Conservation (phyloP, 2,888 invertebrate genomes). For the Apamea anceps region DNA sequence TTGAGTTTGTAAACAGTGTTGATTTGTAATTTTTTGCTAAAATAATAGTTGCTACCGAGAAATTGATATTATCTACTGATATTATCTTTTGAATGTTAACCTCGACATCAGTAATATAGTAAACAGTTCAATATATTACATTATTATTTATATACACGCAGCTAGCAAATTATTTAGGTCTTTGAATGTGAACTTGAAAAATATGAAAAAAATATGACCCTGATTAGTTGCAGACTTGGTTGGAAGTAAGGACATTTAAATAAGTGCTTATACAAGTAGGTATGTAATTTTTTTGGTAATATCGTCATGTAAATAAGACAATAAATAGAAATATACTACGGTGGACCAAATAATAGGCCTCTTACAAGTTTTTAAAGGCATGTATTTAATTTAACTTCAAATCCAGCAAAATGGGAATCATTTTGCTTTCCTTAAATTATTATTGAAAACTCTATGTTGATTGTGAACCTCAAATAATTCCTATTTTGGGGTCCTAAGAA, state of each 20-base stretch:
- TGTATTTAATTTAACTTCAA: background rate
- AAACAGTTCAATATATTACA: slow-evolving; percentile 1
- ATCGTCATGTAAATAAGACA: background rate
- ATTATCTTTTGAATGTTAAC: background rate
- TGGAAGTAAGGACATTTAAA: background rate
- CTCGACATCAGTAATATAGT: background rate
- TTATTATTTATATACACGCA: background rate
- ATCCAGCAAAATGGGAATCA: background rate
- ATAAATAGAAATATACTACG: background rate
- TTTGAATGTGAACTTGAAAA: background rate
- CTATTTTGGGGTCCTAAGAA: background rate
- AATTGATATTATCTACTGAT: slow-evolving; percentile 24
- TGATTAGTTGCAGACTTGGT: background rate
- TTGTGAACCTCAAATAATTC: background rate
- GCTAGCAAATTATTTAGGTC: background rate
- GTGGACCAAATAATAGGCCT: background rate
- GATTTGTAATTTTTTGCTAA: background rate
- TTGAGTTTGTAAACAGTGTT: slow-evolving; percentile 32
- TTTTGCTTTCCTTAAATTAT: background rate
- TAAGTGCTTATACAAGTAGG: background rate
- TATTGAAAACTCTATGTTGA: background rate
- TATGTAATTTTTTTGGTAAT: background rate
- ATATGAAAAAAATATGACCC: background rate
- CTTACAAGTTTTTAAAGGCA: background rate
- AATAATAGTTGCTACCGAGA: slow-evolving; percentile 4